Percentiles rank a stretch among this genome's conserved stretches.
phyloP scores from a whole-genome alignment of 2,888 invertebrate species.

The Drosophila atripex region DNA sequence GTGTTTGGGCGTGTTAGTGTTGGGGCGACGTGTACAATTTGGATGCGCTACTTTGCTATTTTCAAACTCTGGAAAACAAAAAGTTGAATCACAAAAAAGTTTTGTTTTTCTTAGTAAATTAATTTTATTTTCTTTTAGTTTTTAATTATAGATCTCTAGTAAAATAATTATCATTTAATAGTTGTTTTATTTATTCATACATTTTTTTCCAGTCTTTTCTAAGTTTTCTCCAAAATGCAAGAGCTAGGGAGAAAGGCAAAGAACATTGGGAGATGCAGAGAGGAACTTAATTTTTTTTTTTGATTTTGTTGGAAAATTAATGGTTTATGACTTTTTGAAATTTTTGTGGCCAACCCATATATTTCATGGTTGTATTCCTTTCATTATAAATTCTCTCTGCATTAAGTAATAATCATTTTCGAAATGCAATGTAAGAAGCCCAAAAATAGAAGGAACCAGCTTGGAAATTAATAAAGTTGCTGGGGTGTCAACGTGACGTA shows the following conservation, averaged over 20 bases:
- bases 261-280: neutral
- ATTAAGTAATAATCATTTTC: neutral
- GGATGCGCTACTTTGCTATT: slow-evolving; percentile 33
- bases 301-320: neutral
- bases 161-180: neutral
- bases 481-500: slow-evolving; percentile 40
- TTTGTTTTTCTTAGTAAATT: too few relatives aligned
- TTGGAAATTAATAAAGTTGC: slow-evolving; percentile 3
- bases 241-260: neutral
- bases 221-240: neutral
- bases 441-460: slow-evolving; percentile 1
- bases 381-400: slow-evolving; percentile 1
- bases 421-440: slow-evolving; percentile 1
- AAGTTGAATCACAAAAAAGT: slow-evolving; percentile 31
- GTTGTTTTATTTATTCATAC: neutral
- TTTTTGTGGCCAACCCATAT: neutral
- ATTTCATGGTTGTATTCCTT: neutral
- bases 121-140: neutral
- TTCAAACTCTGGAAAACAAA: slow-evolving; percentile 4
- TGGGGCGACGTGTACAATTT: slow-evolving; percentile 50
- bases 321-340: neutral
- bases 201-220: neutral
- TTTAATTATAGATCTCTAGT: too few relatives aligned
- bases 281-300: neutral
- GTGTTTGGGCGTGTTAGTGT: slow-evolving; percentile 13